Evolutionary conservation across 2,113 vertebrate species (phyloP).

Genomic region (Himantopus leucocephalus): DNA sequence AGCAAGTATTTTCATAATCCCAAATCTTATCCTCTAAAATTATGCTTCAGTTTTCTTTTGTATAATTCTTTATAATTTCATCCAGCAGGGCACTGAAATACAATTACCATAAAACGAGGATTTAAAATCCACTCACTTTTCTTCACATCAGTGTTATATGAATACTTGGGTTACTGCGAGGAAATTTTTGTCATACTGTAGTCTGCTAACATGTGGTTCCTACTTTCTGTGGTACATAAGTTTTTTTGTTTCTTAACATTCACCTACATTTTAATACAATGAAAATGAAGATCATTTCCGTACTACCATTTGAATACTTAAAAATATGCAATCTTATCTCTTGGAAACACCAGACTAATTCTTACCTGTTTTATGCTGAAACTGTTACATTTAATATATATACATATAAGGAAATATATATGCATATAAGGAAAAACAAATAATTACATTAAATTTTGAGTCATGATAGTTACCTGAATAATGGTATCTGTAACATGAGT

Average conservation of each 20-base stretch:
- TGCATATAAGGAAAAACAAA: neutral
- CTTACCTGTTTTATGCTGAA: neutral
- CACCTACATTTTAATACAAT: neutral
- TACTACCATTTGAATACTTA: neutral
- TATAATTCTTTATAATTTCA: neutral
- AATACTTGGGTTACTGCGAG: neutral
- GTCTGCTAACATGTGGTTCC: neutral
- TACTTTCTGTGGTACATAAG: neutral
- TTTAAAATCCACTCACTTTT: neutral
- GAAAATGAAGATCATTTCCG: neutral
- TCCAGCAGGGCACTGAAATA: neutral
- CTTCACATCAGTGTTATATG: neutral
- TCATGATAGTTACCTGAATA: neutral
- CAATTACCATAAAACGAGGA: neutral
- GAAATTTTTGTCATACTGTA: neutral
- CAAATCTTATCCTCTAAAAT: neutral
- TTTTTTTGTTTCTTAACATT: neutral
- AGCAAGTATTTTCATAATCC: neutral
- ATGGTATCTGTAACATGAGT: neutral
- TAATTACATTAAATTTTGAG: neutral
- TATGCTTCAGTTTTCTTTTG: neutral
- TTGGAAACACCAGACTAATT: neutral
- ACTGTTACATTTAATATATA: neutral
- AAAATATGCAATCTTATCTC: neutral
- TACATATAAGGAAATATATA: neutral